Conservation (phyloP, 2,113 vertebrate species). For the Dasyornis broadbenti region DNA sequence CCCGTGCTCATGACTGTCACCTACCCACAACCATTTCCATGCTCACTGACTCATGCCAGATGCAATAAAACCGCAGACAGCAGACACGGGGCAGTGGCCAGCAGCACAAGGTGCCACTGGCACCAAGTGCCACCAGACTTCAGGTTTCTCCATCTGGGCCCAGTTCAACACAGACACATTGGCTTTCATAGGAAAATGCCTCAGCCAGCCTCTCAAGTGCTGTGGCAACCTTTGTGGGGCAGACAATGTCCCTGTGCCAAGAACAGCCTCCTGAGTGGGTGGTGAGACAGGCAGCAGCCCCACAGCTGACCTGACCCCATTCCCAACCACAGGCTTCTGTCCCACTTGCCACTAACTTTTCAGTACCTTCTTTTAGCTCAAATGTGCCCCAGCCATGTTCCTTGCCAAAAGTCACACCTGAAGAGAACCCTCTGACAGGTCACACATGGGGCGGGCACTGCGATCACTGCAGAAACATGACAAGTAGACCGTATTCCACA, state of each 20-base stretch:
- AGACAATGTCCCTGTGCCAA: neutral
- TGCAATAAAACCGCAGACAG: neutral
- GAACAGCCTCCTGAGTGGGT: neutral
- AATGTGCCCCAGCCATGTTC: neutral
- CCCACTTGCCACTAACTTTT: neutral
- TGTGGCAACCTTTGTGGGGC: neutral
- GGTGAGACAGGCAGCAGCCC: neutral
- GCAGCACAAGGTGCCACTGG: neutral
- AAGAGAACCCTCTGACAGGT: neutral
- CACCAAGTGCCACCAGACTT: neutral
- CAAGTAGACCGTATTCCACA: neutral
- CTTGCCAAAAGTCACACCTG: neutral
- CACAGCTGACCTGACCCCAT: neutral
- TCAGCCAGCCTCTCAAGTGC: neutral
- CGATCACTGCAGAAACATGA: neutral
- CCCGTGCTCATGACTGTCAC: neutral
- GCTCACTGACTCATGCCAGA: neutral
- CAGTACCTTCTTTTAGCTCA: neutral
- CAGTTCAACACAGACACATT: neutral
- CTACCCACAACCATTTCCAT: neutral
- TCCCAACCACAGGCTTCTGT: neutral
- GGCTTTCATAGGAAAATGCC: neutral
- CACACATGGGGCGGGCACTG: neutral
- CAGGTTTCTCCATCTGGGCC: neutral
- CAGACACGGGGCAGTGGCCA: rapidly evolving